A percentile compares a stretch with the other conserved stretches of the same genome.
phyloP scores from a whole-genome alignment of 2,888 invertebrate genomes.

The Oscheius sp. region DNA sequence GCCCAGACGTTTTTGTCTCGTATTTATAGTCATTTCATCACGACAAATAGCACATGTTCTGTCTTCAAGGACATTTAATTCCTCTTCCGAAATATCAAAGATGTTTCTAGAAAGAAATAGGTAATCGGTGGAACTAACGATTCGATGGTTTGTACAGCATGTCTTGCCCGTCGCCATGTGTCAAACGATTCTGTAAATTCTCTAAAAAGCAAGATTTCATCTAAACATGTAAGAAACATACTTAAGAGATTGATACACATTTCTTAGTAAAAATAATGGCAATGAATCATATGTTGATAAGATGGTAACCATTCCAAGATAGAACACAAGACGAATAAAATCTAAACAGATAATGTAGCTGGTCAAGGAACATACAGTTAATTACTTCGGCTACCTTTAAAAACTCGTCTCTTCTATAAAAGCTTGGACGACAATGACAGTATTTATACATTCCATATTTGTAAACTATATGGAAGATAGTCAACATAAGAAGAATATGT shows the following conservation, averaged over 20 bases:
- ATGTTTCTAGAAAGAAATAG: not conserved
- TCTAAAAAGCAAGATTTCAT: not conserved
- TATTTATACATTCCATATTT: not conserved
- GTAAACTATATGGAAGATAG: not conserved
- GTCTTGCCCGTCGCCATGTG: constrained; percentile 1
- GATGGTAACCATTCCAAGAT: not conserved
- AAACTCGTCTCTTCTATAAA: constrained; percentile 2
- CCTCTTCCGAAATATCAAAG: not conserved
- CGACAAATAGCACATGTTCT: constrained; percentile 3
- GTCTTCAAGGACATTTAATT: not conserved
- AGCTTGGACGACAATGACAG: not conserved
- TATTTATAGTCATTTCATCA: constrained; percentile 1
- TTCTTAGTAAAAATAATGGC: not conserved
- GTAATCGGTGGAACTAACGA: not conserved
- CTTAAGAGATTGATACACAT: not conserved
- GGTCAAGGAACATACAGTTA: not conserved
- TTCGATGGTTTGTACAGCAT: not conserved
- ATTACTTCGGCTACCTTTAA: constrained; percentile 5
- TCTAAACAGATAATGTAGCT: not conserved
- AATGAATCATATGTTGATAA: not conserved
- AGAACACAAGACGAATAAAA: not conserved
- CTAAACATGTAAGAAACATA: not conserved
- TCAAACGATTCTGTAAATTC: not conserved
- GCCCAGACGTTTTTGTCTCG: not conserved
- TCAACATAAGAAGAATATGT: not conserved